phyloP scores from a whole-genome alignment of 2,888 invertebrate species.

The Elegia similella region DNA sequence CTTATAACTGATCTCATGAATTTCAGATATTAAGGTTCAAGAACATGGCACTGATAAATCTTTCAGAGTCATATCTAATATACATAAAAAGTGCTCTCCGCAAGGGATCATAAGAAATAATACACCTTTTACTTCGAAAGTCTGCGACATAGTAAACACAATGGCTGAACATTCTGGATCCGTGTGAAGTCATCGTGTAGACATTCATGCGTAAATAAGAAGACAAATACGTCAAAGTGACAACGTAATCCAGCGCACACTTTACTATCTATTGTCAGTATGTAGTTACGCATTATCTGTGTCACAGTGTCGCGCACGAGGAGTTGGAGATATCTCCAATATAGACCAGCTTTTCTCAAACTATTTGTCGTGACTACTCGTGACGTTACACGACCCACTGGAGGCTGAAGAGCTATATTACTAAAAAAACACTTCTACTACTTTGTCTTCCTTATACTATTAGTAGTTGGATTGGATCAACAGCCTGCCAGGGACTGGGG shows the following conservation, averaged over 20 bases:
- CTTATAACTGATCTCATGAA: too few species aligned
- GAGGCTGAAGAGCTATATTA: too few species aligned
- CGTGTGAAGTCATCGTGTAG: not conserved
- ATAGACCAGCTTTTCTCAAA: too few species aligned
- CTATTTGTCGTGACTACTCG: too few species aligned
- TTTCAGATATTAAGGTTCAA: too few species aligned
- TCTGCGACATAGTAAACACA: not conserved
- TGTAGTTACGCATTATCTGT: constrained; percentile 1
- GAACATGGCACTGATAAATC: too few species aligned
- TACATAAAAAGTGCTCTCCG: not conserved
- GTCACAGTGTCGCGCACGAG: constrained; percentile 3
- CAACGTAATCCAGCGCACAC: constrained; percentile 9
- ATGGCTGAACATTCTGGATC: constrained; percentile 8
- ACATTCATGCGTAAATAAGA: constrained; percentile 3
- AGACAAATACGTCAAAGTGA: constrained; percentile 10
- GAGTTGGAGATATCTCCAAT: constrained; percentile 10
- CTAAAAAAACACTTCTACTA: too few species aligned
- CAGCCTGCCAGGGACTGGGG: too few species aligned
- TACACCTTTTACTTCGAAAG: not conserved
- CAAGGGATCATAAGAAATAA: not conserved
- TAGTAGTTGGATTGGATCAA: too few species aligned
- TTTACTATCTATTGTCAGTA: constrained; percentile 12
- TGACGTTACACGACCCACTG: too few species aligned
- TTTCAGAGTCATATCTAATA: too few species aligned
- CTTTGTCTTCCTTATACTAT: too few species aligned